These are phyloP conservation scores for Cirrhinus molitorella DNA, from an alignment of 2,797 vertebrate genomes.

Conservation along the genomic window DNA sequence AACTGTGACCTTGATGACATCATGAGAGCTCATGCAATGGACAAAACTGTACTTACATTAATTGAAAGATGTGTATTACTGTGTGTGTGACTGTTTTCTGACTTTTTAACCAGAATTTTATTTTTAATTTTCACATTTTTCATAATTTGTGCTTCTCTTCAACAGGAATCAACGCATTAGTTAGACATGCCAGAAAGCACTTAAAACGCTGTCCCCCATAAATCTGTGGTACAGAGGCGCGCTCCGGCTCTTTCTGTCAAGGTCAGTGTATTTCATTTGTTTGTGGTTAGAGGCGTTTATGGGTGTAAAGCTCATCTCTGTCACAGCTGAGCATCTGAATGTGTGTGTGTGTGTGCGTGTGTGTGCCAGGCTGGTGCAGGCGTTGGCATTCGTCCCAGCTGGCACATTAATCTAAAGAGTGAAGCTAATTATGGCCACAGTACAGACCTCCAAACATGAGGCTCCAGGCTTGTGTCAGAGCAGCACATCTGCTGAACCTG, in stretches of 20 bases:
- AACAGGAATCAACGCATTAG: slow-evolving; percentile 9
- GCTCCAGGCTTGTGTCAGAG: slow-evolving; percentile 7
- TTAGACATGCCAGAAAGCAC: slow-evolving; percentile 18
- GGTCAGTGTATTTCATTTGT: slow-evolving; percentile 52
- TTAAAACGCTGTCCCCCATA: slow-evolving; percentile 36
- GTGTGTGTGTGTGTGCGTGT: slow-evolving; percentile 19
- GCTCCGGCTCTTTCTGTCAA: slow-evolving; percentile 14
- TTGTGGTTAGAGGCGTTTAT: slow-evolving; percentile 59
- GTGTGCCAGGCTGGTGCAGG: neutral
- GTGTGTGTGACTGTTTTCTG: neutral
- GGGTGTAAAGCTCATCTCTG: slow-evolving; percentile 53
- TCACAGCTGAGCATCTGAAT: slow-evolving; percentile 52
- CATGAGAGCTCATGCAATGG: neutral
- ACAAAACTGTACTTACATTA: neutral
- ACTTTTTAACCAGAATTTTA: neutral
- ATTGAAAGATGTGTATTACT: neutral
- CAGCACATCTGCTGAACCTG: neutral
- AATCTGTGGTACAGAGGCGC: slow-evolving; percentile 16
- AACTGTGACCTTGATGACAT: neutral
- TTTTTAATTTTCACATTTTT: neutral
- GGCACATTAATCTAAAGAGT: slow-evolving; percentile 18
- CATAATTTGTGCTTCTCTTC: neutral
- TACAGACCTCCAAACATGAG: neutral
- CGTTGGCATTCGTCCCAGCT: neutral
- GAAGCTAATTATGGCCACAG: slow-evolving; percentile 7